Percentiles rank a stretch among this genome's conserved stretches.
Evolutionary conservation across 2,797 vertebrate species (phyloP).

Genomic region (Pantherophis alleghaniensis): DNA sequence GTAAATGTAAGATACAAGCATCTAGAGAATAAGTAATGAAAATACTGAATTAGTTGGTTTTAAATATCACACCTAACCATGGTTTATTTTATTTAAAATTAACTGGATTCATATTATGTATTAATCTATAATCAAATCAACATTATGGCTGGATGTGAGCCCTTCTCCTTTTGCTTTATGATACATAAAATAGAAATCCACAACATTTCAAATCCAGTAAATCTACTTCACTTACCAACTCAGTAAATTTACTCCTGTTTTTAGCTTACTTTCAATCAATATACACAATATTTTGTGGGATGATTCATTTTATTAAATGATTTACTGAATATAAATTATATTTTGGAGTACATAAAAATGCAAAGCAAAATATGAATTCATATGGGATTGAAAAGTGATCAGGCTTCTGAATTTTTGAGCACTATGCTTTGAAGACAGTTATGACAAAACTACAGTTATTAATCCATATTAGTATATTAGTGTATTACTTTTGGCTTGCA

Average conservation of each 20-base stretch:
- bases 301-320: conserved; percentile 72
- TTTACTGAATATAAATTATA: conserved; percentile 63
- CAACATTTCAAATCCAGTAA: conserved; percentile 65
- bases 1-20: neutral
- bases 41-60: neutral
- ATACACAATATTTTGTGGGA: conserved; percentile 67
- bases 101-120: neutral
- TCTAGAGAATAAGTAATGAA: neutral
- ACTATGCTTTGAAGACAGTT: neutral
- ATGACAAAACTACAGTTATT: neutral
- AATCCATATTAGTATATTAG: neutral
- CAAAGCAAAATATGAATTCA: conserved; percentile 60
- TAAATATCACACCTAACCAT: neutral
- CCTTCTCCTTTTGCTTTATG: neutral
- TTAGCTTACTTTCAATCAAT: conserved; percentile 69
- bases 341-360: conserved; percentile 68
- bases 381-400: conserved; percentile 53
- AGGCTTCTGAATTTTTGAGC: conserved; percentile 49
- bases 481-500: neutral
- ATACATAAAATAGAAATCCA: neutral
- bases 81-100: neutral
- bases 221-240: neutral
- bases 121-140: neutral
- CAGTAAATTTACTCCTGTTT: conserved; percentile 56
- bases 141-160: neutral